A percentile compares a stretch with the other conserved stretches of the same genome.
phyloP scores from a whole-genome alignment of 2,888 invertebrate genomes.

The Bombyx huttoni region DNA sequence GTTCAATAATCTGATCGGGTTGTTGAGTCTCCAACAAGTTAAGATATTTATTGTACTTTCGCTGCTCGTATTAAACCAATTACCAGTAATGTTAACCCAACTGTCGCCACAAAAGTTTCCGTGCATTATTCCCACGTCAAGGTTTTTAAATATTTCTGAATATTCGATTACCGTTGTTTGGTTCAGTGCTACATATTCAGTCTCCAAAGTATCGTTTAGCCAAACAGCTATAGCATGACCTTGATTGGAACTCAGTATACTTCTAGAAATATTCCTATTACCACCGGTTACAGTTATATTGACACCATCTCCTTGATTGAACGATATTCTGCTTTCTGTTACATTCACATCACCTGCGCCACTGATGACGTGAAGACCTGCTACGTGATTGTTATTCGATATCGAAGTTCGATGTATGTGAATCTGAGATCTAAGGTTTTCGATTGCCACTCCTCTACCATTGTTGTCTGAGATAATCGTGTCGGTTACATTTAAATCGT shows the following conservation, averaged over 20 bases:
- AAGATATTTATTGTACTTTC: conserved; percentile 86
- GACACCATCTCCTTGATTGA: conserved; percentile 94
- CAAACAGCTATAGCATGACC: conserved; percentile 92
- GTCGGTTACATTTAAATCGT: conserved; percentile 89
- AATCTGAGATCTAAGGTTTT: conserved; percentile 91
- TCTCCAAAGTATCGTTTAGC: conserved; percentile 86
- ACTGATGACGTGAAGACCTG: conserved; percentile 90
- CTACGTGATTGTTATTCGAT: conserved; percentile 89
- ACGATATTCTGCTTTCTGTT: conserved; percentile 89
- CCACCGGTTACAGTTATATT: conserved; percentile 97
- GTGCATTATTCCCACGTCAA: conserved; percentile 89
- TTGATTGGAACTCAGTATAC: conserved; percentile 87
- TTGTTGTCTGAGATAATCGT: conserved; percentile 90
- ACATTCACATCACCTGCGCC: conserved; percentile 96
- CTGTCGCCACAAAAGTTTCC: conserved; percentile 93
- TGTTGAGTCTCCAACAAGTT: conserved; percentile 82
- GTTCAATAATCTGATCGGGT: conserved; percentile 62
- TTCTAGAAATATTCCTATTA: conserved; percentile 89
- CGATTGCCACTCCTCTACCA: conserved; percentile 94
- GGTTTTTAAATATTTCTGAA: conserved; percentile 88
- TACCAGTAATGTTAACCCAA: conserved; percentile 93
- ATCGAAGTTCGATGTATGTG: conserved; percentile 87
- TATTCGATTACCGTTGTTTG: conserved; percentile 91
- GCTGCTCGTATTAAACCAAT: conserved; percentile 84
- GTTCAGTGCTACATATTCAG: conserved; percentile 84